These are phyloP conservation scores for Drosophila subpulchrella DNA, from an alignment of 1,140 invertebrate species.

Conservation along the genomic window DNA sequence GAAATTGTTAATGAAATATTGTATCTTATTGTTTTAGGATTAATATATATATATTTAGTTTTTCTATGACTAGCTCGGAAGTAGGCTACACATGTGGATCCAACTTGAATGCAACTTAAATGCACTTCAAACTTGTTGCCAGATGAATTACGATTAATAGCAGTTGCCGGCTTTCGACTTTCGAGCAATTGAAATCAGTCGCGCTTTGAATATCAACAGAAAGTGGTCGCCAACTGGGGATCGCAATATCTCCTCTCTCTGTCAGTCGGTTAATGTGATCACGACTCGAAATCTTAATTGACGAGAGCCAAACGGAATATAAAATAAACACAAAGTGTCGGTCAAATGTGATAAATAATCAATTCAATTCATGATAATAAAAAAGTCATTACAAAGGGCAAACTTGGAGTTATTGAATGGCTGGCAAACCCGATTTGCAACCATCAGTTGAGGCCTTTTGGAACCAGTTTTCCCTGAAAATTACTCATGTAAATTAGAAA, in stretches of 20 bases:
- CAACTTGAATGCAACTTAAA: conserved; percentile 2
- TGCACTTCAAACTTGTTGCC: conserved; percentile 52
- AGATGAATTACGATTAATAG: conserved; percentile 29
- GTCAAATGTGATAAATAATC: conserved; percentile 30
- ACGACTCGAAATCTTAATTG: conserved; percentile 43
- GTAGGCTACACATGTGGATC: conserved; percentile 9
- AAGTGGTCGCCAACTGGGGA: conserved; percentile 21
- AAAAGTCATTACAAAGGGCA: conserved; percentile 4
- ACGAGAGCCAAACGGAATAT: conserved; percentile 4
- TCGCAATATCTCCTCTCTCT: background rate
- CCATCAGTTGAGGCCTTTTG: background rate
- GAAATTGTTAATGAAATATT: background rate
- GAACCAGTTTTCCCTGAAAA: conserved; percentile 21
- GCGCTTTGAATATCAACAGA: conserved; percentile 37
- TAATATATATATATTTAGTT: background rate
- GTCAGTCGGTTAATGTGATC: conserved; percentile 18
- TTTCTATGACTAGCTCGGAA: background rate
- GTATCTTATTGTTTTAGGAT: background rate
- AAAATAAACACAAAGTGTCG: conserved; percentile 16
- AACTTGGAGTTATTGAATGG: conserved; percentile 9
- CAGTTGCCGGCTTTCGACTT: conserved; percentile 41
- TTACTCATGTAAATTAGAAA: background rate
- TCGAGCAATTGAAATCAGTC: conserved; percentile 48
- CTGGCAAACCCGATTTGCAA: background rate
- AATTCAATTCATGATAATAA: conserved; percentile 19